Evolutionary conservation across 2,113 vertebrate species (phyloP).

Genomic region (Orcinus orca): DNA sequence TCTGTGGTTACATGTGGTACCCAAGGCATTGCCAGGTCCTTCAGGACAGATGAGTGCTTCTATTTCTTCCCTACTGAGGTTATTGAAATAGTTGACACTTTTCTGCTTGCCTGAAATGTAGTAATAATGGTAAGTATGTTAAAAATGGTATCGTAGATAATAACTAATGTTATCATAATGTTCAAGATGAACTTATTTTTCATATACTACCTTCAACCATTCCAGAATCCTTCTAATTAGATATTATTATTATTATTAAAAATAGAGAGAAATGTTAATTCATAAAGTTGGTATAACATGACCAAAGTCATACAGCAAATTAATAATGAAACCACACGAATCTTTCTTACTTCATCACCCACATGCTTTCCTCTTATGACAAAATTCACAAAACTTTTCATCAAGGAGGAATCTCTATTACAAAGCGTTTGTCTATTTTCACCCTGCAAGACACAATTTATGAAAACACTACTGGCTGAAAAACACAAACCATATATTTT

Average conservation of each 20-base stretch:
- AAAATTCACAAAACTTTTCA: background rate
- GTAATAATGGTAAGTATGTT: background rate
- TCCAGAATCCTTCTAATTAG: background rate
- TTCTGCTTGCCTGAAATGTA: background rate
- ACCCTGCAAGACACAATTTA: background rate
- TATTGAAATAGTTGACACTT: background rate
- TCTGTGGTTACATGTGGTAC: background rate
- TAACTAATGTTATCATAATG: background rate
- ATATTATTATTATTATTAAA: background rate
- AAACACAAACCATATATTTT: background rate
- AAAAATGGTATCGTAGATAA: background rate
- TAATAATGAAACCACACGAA: background rate
- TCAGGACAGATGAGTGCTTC: fast-evolving
- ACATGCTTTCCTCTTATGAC: background rate
- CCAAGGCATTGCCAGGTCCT: background rate
- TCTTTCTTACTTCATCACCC: background rate
- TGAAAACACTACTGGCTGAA: background rate
- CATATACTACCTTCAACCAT: background rate
- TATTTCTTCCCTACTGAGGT: background rate
- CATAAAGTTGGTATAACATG: background rate
- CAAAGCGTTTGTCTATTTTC: background rate
- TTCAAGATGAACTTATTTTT: background rate
- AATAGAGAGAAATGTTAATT: background rate
- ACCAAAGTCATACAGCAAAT: background rate
- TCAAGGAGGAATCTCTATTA: background rate